Percentiles rank a stretch among this genome's conserved stretches.
These are phyloP conservation scores for Sebastes wilsoni DNA, from an alignment of 2,797 vertebrate species.

Conservation along the genomic window DNA sequence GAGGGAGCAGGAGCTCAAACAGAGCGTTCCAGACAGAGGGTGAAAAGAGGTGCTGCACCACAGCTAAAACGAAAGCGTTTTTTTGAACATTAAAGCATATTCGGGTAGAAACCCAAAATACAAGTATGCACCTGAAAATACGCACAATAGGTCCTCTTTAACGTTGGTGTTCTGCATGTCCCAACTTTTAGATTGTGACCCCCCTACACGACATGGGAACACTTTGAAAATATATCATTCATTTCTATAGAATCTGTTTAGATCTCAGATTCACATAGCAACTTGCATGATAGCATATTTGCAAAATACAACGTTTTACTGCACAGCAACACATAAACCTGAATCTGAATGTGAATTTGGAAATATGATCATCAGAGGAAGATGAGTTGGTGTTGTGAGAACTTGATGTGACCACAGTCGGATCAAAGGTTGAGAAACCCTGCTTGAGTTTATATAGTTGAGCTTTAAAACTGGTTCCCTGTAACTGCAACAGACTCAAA, in stretches of 20 bases:
- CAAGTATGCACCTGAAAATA: too few relatives aligned
- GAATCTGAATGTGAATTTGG: background rate
- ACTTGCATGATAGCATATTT: background rate
- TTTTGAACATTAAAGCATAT: too few relatives aligned
- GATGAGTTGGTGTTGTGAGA: background rate
- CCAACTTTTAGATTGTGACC: too few relatives aligned
- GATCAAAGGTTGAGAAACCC: background rate
- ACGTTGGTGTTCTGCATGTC: too few relatives aligned
- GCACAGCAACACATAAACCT: too few relatives aligned
- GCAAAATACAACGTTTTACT: too few relatives aligned
- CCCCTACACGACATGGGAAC: background rate
- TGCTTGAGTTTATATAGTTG: background rate
- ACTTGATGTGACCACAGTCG: background rate
- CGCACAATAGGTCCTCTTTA: too few relatives aligned
- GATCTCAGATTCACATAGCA: background rate
- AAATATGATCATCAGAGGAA: background rate
- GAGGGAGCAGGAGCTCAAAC: too few relatives aligned
- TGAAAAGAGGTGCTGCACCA: too few relatives aligned
- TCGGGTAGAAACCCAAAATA: too few relatives aligned
- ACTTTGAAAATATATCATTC: background rate
- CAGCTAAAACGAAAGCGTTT: too few relatives aligned
- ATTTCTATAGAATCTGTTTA: background rate
- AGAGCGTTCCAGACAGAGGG: too few relatives aligned
- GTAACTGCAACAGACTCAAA: background rate
- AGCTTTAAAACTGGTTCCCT: conserved; percentile 12